Conservation (phyloP, 2,888 invertebrate genomes). For the Azorinus chamasolen region DNA sequence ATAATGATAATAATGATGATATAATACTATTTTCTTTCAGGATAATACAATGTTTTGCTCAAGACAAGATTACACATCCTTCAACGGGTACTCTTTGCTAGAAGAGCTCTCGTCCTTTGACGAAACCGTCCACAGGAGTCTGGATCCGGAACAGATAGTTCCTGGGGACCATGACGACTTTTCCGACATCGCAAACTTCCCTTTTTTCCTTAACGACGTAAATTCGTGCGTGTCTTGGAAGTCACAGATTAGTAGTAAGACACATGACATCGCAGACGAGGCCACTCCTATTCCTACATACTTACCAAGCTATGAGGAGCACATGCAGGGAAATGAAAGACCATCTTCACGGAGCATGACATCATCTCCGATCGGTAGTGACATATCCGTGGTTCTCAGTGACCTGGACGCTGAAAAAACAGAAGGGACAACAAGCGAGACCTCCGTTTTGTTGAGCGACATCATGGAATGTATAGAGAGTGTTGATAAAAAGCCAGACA, state of each 20-base stretch:
- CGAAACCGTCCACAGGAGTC: background rate
- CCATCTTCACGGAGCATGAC: slow-evolving; percentile 22
- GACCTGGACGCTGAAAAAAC: slow-evolving; percentile 1
- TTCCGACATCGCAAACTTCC: slow-evolving; percentile 16
- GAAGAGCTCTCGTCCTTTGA: background rate
- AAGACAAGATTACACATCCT: background rate
- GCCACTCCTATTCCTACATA: background rate
- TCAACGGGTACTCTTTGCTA: background rate
- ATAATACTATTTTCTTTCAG: too few species aligned
- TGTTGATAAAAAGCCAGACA: slow-evolving; percentile 31
- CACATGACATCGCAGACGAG: background rate
- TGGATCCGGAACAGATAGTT: slow-evolving; percentile 42
- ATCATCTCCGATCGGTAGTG: slow-evolving; percentile 49
- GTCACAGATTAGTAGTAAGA: background rate
- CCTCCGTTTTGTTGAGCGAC: slow-evolving; percentile 54
- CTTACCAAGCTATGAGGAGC: slow-evolving; percentile 18
- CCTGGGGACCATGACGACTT: slow-evolving; percentile 37
- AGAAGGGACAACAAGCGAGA: background rate
- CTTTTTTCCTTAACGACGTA: slow-evolving; percentile 7
- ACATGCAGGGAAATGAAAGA: background rate
- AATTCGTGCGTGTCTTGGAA: background rate
- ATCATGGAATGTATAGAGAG: slow-evolving; percentile 68
- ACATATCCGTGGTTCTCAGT: slow-evolving; percentile 35
- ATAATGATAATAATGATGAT: too few species aligned
- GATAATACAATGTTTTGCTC: slow-evolving; percentile 5